Evolutionary conservation across 2,113 vertebrate genomes (phyloP).

Genomic region (Calyptommatus sinebrachiatus): DNA sequence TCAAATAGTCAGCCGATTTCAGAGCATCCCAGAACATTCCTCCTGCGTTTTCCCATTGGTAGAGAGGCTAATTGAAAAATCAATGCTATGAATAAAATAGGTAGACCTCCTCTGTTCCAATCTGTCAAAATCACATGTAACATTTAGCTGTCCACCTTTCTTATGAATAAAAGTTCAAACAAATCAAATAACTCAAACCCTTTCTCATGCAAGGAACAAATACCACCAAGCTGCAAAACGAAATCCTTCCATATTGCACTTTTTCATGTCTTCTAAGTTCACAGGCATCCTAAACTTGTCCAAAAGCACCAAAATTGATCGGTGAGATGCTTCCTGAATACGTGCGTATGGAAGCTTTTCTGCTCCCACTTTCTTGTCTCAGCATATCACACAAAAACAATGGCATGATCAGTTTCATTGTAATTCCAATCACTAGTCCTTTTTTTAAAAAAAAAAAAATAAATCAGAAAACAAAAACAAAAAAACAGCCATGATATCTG

Average conservation of each 20-base stretch:
- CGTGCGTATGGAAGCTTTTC: constrained; percentile 44
- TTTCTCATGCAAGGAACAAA: constrained; percentile 72
- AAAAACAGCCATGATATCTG: constrained; percentile 72
- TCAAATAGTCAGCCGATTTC: constrained; percentile 65
- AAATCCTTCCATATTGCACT: constrained; percentile 70
- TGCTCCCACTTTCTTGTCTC: constrained; percentile 57
- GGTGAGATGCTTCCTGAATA: constrained; percentile 38
- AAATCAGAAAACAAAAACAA: constrained; percentile 20
- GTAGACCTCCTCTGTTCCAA: constrained; percentile 55
- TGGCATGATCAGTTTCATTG: constrained; percentile 69
- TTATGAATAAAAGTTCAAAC: constrained; percentile 63
- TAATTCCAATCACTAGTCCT: constrained; percentile 75
- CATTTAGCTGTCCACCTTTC: constrained; percentile 64
- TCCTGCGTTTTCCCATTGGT: constrained; percentile 65
- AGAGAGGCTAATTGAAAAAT: constrained; percentile 75
- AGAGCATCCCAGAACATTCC: constrained; percentile 68
- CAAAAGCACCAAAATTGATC: constrained; percentile 67
- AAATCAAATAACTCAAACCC: constrained; percentile 63
- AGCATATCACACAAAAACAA: constrained; percentile 69
- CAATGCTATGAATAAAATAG: constrained; percentile 68
- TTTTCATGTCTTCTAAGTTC: constrained; percentile 73
- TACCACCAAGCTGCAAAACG: constrained; percentile 67
- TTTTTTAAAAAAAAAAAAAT: constrained; percentile 60
- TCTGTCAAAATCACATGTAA: constrained; percentile 62
- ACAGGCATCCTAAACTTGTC: constrained; percentile 74